These are phyloP conservation scores for Cosmopolites sordidus DNA, from an alignment of 2,888 invertebrate genomes.

Conservation along the genomic window DNA sequence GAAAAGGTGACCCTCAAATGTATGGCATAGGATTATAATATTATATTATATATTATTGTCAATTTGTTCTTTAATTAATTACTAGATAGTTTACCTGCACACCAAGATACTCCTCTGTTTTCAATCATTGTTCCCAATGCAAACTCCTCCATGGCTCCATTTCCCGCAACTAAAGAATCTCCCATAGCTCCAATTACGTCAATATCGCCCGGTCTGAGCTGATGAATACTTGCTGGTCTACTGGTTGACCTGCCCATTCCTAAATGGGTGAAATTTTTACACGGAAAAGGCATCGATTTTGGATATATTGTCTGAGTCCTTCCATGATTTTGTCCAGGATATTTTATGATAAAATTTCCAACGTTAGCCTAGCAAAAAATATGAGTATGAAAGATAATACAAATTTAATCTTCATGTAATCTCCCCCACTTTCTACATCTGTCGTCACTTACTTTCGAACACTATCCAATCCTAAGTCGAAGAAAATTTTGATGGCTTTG, in stretches of 20 bases:
- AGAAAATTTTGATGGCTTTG: no score
- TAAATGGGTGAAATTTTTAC: slow-evolving; percentile 45
- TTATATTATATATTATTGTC: no score
- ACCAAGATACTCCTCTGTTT: slow-evolving; percentile 71
- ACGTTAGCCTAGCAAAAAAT: slow-evolving; percentile 28
- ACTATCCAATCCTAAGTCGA: no score
- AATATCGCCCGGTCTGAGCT: slow-evolving; percentile 64
- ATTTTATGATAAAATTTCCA: slow-evolving; percentile 46
- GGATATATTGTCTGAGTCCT: slow-evolving; percentile 54
- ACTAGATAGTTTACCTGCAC: slow-evolving; percentile 59
- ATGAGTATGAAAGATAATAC: neutral
- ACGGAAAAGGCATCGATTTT: slow-evolving; percentile 56
- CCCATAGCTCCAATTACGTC: slow-evolving; percentile 70
- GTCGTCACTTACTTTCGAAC: no score
- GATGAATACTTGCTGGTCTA: slow-evolving; percentile 63
- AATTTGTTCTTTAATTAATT: no score
- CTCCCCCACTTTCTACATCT: no score
- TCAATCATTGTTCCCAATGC: slow-evolving; percentile 71
- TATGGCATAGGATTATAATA: no score
- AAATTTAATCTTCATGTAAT: no score
- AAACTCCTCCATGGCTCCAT: slow-evolving; percentile 68
- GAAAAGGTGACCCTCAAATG: no score
- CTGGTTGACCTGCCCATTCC: slow-evolving; percentile 42
- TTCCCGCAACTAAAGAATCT: slow-evolving; percentile 69
- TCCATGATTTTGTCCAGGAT: slow-evolving; percentile 46